phyloP scores from a whole-genome alignment of 23 tunicate species.

The Botrylloides violaceus region DNA sequence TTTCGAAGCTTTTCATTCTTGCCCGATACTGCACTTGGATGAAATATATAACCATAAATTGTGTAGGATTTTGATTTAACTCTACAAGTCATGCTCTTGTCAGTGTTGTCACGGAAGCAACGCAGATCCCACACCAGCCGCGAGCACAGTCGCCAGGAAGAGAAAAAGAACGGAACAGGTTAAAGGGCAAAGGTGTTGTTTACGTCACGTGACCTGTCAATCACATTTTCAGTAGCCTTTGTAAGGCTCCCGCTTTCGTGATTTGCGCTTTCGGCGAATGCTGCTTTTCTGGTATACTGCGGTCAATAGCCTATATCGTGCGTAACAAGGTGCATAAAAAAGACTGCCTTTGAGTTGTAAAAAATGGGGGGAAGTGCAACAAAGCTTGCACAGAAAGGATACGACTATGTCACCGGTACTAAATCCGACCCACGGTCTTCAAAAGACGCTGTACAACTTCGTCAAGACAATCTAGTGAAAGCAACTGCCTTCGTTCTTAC shows the following conservation, averaged over 20 bases:
- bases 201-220: slow-evolving; percentile 14
- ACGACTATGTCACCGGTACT: slow-evolving; percentile 10
- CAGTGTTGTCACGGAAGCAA: too few relatives aligned
- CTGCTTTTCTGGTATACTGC: too few relatives aligned
- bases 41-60: too few relatives aligned
- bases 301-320: too few relatives aligned
- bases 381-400: slow-evolving; percentile 17
- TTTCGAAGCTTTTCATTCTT: too few relatives aligned
- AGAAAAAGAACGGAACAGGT: too few relatives aligned
- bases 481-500: slow-evolving; percentile 22
- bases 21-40: too few relatives aligned
- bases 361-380: slow-evolving; percentile 20
- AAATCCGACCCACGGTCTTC: not conserved
- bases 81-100: not conserved
- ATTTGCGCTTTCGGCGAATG: not conserved
- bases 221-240: not conserved
- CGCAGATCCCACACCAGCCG: too few relatives aligned
- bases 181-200: too few relatives aligned
- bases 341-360: not conserved
- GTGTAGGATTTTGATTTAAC: too few relatives aligned
- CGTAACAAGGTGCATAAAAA: not conserved
- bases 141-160: too few relatives aligned
- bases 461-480: slow-evolving; percentile 6
- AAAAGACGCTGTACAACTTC: not conserved
- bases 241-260: not conserved